Evolutionary conservation across 1,140 invertebrate species (phyloP).

Genomic region (Drosophila asahinai): DNA sequence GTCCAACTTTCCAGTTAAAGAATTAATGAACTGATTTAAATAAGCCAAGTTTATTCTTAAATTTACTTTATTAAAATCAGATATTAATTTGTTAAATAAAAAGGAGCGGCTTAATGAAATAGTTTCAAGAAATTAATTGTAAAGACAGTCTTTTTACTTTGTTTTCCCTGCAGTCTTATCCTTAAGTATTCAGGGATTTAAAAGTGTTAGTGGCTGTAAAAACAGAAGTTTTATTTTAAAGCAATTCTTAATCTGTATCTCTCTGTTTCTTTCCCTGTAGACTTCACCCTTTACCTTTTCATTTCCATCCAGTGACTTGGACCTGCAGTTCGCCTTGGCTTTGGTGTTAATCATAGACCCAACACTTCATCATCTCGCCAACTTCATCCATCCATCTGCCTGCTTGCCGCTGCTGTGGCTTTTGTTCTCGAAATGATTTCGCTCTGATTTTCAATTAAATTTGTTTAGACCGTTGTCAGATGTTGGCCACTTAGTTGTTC

Average conservation of each 20-base stretch:
- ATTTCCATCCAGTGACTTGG: constrained; percentile 10
- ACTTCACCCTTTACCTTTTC: neutral
- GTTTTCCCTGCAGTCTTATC: no score
- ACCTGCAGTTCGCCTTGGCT: constrained; percentile 20
- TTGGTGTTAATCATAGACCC: constrained; percentile 42
- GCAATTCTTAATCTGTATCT: no score
- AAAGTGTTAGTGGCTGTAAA: no score
- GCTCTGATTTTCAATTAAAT: constrained; percentile 76
- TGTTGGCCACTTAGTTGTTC: constrained; percentile 59
- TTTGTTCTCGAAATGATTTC: constrained; percentile 60
- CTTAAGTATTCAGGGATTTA: no score
- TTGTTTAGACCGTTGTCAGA: constrained; percentile 48
- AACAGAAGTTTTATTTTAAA: no score
- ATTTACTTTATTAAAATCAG: no score
- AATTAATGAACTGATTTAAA: neutral
- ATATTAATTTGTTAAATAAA: neutral
- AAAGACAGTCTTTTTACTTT: no score
- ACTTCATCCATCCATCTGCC: constrained; percentile 45
- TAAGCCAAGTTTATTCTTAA: neutral
- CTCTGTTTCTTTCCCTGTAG: neutral
- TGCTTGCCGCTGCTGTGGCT: constrained; percentile 22
- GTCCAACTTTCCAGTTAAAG: neutral
- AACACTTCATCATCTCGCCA: constrained; percentile 28
- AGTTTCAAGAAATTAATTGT: no score
- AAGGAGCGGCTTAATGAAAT: no score